Percentiles rank a stretch among this genome's conserved stretches.
These are phyloP conservation scores for Agriopis marginaria DNA, from an alignment of 2,888 invertebrate genomes.

Conservation along the genomic window DNA sequence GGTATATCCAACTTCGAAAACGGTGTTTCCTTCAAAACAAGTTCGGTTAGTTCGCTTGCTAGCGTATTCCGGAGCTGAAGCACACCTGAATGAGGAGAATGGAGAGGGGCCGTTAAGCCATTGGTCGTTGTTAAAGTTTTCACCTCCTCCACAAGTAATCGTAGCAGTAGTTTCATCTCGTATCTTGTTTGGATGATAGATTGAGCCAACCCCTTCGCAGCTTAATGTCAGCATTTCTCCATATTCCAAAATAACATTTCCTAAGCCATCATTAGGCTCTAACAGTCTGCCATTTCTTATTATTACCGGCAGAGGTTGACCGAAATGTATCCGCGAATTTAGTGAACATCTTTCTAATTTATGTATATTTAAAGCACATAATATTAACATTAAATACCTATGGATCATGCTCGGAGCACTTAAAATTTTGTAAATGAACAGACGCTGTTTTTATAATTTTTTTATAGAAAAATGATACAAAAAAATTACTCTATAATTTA, in stretches of 20 bases:
- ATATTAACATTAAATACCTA: slow-evolving; percentile 60
- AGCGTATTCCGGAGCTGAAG: slow-evolving; percentile 58
- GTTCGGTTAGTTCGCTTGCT: slow-evolving; percentile 65
- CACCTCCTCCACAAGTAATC: slow-evolving; percentile 65
- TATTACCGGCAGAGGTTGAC: slow-evolving; percentile 71
- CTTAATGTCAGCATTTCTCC: slow-evolving; percentile 71
- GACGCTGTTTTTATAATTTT: background rate
- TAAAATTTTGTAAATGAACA: slow-evolving; percentile 4
- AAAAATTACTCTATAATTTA: background rate
- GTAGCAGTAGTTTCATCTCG: slow-evolving; percentile 55
- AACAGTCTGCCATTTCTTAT: slow-evolving; percentile 64
- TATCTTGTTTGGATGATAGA: slow-evolving; percentile 63
- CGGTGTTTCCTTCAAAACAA: slow-evolving; percentile 63
- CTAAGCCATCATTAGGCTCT: slow-evolving; percentile 68
- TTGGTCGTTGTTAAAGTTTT: slow-evolving; percentile 66
- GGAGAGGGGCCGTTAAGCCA: slow-evolving; percentile 64
- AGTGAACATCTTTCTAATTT: slow-evolving; percentile 62
- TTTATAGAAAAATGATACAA: background rate
- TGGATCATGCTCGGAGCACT: slow-evolving; percentile 55
- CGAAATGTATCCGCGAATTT: slow-evolving; percentile 67
- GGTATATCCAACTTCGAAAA: slow-evolving; percentile 76
- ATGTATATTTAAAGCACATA: slow-evolving; percentile 66
- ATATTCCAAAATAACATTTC: slow-evolving; percentile 63
- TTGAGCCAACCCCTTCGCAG: slow-evolving; percentile 62
- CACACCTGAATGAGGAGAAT: slow-evolving; percentile 66